Base-by-base conservation (phyloP, 2,113 vertebrate genomes). In the Ondatra zibethicus region DNA sequence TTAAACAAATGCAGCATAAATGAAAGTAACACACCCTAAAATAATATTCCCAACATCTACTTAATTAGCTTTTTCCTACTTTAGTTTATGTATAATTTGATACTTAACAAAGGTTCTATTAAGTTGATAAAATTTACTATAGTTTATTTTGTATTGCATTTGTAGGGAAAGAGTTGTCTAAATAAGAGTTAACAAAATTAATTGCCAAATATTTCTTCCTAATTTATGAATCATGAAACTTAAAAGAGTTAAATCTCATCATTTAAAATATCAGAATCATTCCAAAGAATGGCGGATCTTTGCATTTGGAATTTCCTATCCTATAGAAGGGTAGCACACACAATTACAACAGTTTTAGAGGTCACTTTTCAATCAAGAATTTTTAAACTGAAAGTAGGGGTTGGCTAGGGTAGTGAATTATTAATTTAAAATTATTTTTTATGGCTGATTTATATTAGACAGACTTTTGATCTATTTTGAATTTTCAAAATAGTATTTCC, bases 381-480 rank as follows among this genome's bases (percentile, higher is more conserved):
- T 36, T 3, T 94, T 92, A 84, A 58, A 17, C 7, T 61, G 29
- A 94, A 80, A 63, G 33, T 63, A 4, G 9, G n/a, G 3, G 12
- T 92, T 50, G 33, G 29, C 36, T 81, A 47, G 39, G 52, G 39
- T 55, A 31, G 31, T 52, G 42, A 92, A 92, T 96, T 65, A 85
- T 89, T 47, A 93, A 89, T 65, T 89, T 82, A 86, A 96, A 97
- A 78, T 31, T 55, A 55, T 78, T 58, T 91, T 91, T 76, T 94
- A 77, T 81, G 65, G 5, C 47, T 88, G 70, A 65, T 66, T 97
- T 17, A 66, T 85, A 72, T 50, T 66, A 93, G n/a, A n/a, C 16
- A 80, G 27, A 55, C 88, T 93, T 96, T 92, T 77, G 45, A 66
- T 9, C 9, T 80, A 61, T 5, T 65, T 65, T 93, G 63, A 94